Base-by-base conservation (phyloP, 1,140 invertebrate genomes). In the Drosophila nigrodunni region DNA sequence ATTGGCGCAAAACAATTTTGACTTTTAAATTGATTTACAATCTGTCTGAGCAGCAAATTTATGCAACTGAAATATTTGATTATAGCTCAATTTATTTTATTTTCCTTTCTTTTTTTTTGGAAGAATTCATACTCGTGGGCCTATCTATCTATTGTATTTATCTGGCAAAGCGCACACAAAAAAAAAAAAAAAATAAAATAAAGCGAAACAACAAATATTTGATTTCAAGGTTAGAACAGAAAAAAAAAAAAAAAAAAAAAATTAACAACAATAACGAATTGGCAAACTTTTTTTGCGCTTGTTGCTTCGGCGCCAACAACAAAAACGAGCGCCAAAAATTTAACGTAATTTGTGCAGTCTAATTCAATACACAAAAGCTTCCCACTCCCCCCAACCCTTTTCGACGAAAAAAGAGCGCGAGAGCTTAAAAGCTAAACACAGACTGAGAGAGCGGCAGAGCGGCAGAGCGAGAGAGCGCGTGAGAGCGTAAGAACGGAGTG, bases 331-430 rank as follows among this genome's bases (percentile, higher is more conserved):
- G 83, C 77, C 85, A 88, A 89, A 80, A 74, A 83, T 83, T 82
- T 80, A 69, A 74, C 85, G 80, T 88, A 76, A 86, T 89, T 88
- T 83, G 77, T 83, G 77, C 65, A 83, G 80, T 78, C 83, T 88
- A 89, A 85, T 89, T 85, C 77, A 89, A 89, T 89, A 74, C 75
- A 68, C 67, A 80, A 89, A 83, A 88, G 83, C 82, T 87, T 65
- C 58, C 49, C 64, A 18, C 9, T 13, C 3, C 47, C 59, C 57
- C 44, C 50, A 41, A 21, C 41, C 13, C 47, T n/a, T 25, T 35
- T 3, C 2, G 11, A 25, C 37, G 1, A n/a, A 6, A 57, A 57
- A 35, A 60, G 57, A 64, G 61, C 35, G 34, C n/a, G 8, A 50
- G 54, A 61, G 46, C 58, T 46, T 25, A 18, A 41, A 57, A 57